Evolutionary conservation across 2,888 invertebrate species (phyloP), one percentile per base, ranked within the genome.

Genomic region (Sinhomidia bicolor): DNA sequence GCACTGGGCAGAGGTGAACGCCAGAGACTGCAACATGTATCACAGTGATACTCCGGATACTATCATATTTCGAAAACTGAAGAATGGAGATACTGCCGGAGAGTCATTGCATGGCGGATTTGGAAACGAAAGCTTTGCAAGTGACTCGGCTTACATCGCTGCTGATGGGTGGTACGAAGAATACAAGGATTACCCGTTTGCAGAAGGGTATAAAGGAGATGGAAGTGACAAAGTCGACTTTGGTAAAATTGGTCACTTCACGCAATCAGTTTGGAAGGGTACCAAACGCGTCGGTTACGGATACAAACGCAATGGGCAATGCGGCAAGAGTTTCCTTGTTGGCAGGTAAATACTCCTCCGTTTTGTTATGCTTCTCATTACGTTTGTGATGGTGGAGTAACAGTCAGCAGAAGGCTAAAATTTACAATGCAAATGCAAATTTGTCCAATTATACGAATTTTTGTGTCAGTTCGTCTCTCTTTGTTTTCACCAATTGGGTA

Each of bases 131-230:
- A n/a, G n/a, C n/a, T n/a, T n/a, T n/a, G 32, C 32, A 4, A 81
- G 85, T 20, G 81, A 74, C 10, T 80, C 89, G 0, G 85, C 89
- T 0, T 81, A 74, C 7, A 17, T 76, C 12, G 84, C 89, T 0
- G 80, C 81, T 1, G 68, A 89, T 41, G 65, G 80, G 0, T 85
- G 84, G 89, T 89, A 89, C 20, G 89, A 89, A 29, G 85, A 89
- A 76, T 54, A 81, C 5, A 80, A 81, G 20, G 74, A 89, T 9
- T 89, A 89, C n/a, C 89, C 89, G 6, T 89, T 71, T 23, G 80
- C 80, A 7, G 14, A 32, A 14, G 89, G 89, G 0, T 80, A 80
- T 36, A 29, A 17, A 1, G 81, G 74, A n/a, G 29, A 26, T 14
- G 81, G 62, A 14, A n/a, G 60, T 12, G 84, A 84, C 20, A n/a